These are phyloP conservation scores for Passer montanus DNA, from an alignment of 2,113 vertebrate species.

Conservation along the genomic window DNA sequence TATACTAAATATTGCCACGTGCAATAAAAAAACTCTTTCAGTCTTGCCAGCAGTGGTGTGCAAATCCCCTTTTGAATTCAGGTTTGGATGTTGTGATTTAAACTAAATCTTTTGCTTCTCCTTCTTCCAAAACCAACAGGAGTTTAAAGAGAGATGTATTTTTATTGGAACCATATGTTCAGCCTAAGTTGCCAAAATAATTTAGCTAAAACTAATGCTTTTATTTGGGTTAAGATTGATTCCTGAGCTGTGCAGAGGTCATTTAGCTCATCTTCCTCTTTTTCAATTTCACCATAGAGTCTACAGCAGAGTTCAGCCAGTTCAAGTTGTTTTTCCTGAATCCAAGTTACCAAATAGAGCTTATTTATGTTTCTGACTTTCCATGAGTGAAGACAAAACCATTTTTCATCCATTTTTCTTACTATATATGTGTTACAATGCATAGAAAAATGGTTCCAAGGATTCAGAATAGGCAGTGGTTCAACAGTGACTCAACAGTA, in stretches of 20 bases:
- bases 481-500: background rate
- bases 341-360: background rate
- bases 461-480: background rate
- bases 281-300: background rate
- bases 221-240: constrained; percentile 75
- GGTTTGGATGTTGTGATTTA: constrained; percentile 63
- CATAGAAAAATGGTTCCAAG: background rate
- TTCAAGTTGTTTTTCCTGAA: background rate
- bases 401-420: background rate
- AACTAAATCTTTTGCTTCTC: constrained; percentile 67
- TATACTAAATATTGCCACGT: constrained; percentile 77
- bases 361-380: background rate
- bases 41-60: constrained; percentile 56
- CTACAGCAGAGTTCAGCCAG: background rate
- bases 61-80: constrained; percentile 53
- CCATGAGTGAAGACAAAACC: background rate
- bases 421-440: background rate
- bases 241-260: constrained; percentile 59
- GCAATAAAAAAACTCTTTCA: constrained; percentile 59
- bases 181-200: constrained; percentile 69
- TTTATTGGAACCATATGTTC: constrained; percentile 78
- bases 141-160: constrained; percentile 64
- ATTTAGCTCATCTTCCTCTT: constrained; percentile 35
- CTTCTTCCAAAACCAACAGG: constrained; percentile 73
- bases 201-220: constrained; percentile 70